Percentiles rank a stretch among this genome's conserved stretches.
phyloP scores from a whole-genome alignment of 2,888 invertebrate species.

The Clistopyga incitator region DNA sequence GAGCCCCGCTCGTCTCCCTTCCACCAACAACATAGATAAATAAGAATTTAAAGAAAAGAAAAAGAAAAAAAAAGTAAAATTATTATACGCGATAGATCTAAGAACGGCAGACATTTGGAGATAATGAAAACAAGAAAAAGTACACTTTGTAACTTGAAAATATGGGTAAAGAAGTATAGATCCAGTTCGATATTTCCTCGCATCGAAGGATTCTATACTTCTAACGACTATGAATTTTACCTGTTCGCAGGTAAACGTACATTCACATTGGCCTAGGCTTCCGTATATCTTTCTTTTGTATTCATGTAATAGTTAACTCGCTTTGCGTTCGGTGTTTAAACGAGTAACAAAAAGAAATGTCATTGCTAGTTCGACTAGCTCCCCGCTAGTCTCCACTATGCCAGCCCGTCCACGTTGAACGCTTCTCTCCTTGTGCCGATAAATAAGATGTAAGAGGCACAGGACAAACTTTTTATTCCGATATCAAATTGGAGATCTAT shows the following conservation, averaged over 20 bases:
- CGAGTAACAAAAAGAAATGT: conserved; percentile 51
- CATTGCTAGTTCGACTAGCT: conserved; percentile 80
- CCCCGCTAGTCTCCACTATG: conserved; percentile 81
- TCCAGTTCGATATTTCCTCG: conserved; percentile 70
- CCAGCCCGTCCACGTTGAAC: conserved; percentile 81
- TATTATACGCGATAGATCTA: conserved; percentile 58
- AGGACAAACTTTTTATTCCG: conserved; percentile 63
- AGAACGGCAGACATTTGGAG: conserved; percentile 66
- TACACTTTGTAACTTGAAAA: conserved; percentile 55
- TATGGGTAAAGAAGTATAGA: conserved; percentile 54
- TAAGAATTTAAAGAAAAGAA: conserved; percentile 51
- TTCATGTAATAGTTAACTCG: conserved; percentile 68
- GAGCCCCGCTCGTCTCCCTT: conserved; percentile 66
- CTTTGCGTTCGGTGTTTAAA: conserved; percentile 69
- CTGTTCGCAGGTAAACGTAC: conserved; percentile 60
- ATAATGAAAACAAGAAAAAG: conserved; percentile 36
- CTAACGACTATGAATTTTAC: conserved; percentile 54
- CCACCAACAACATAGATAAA: conserved; percentile 58
- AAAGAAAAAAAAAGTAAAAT: conserved; percentile 36
- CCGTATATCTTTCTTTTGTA: conserved; percentile 43
- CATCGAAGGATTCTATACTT: conserved; percentile 68
- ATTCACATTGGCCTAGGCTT: conserved; percentile 70
- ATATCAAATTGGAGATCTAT: conserved; percentile 54
- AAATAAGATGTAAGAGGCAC: conserved; percentile 56
- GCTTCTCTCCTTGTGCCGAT: conserved; percentile 76